phyloP scores from a whole-genome alignment of 2,888 invertebrate genomes.

The Labia minor region DNA sequence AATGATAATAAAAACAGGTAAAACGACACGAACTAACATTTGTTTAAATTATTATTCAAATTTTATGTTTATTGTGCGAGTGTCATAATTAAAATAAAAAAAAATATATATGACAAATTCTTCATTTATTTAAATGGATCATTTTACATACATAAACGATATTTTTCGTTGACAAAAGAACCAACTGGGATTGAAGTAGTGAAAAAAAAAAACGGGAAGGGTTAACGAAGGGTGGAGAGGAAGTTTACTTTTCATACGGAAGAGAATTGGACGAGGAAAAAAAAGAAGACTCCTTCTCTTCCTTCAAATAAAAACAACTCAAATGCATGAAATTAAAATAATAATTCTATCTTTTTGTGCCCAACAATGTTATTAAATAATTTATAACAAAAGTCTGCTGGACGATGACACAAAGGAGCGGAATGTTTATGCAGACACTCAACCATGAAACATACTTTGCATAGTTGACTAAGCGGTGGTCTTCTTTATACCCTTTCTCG shows the following conservation, averaged over 20 bases:
- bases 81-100: not conserved
- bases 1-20: no score
- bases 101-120: not conserved
- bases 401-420: not conserved
- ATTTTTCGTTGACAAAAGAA: no score
- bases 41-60: no score
- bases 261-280: not conserved
- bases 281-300: not conserved
- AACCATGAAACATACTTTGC: slow-evolving; percentile 8
- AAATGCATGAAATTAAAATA: slow-evolving; percentile 1
- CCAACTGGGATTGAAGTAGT: no score
- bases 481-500: not conserved
- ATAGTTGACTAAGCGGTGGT: not conserved
- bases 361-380: not conserved
- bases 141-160: no score
- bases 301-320: not conserved
- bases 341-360: not conserved
- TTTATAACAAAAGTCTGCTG: not conserved
- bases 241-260: not conserved
- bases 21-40: no score
- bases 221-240: not conserved
- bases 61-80: no score
- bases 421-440: not conserved
- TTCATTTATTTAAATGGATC: slow-evolving; percentile 17
- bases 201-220: not conserved